Evolutionary conservation across 1,140 invertebrate species (phyloP).

Genomic region (Halesus radiatus): DNA sequence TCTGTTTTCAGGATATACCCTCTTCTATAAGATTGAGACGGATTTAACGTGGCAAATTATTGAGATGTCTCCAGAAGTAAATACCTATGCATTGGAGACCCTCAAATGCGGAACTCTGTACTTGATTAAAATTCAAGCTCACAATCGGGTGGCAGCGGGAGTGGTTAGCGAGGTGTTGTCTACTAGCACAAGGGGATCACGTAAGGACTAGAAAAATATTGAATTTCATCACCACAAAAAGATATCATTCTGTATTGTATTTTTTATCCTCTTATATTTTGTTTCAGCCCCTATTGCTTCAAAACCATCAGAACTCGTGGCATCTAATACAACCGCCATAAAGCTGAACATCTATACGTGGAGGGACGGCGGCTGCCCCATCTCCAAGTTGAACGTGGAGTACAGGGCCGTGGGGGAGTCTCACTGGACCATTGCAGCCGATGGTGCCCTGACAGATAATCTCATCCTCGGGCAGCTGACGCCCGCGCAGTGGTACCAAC

Average conservation of each 20-base stretch:
- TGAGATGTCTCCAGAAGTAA: slow-evolving; percentile 76
- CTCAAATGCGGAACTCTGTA: slow-evolving; percentile 82
- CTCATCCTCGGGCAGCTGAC: slow-evolving; percentile 78
- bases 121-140: slow-evolving; percentile 78
- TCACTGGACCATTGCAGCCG: slow-evolving; percentile 70
- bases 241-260: not conserved
- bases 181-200: slow-evolving; percentile 76
- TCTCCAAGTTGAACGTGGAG: slow-evolving; percentile 84
- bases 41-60: slow-evolving; percentile 76
- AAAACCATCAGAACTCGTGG: slow-evolving; percentile 74
- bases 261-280: slow-evolving; percentile 21
- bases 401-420: slow-evolving; percentile 74
- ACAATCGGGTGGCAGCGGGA: slow-evolving; percentile 80
- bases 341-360: slow-evolving; percentile 81
- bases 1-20: slow-evolving; percentile 72
- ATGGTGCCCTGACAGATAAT: slow-evolving; percentile 71
- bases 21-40: slow-evolving; percentile 76
- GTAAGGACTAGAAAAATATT: slow-evolving; percentile 55
- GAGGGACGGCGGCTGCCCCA: slow-evolving; percentile 86
- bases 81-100: slow-evolving; percentile 78
- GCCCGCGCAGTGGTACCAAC: slow-evolving; percentile 81
- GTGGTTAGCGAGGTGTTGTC: slow-evolving; percentile 76
- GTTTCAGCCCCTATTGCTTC: slow-evolving; percentile 67
- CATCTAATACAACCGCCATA: slow-evolving; percentile 74
- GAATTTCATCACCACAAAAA: not conserved